phyloP scores from a whole-genome alignment of 2,113 vertebrate species.

The Clarias batrachus region DNA sequence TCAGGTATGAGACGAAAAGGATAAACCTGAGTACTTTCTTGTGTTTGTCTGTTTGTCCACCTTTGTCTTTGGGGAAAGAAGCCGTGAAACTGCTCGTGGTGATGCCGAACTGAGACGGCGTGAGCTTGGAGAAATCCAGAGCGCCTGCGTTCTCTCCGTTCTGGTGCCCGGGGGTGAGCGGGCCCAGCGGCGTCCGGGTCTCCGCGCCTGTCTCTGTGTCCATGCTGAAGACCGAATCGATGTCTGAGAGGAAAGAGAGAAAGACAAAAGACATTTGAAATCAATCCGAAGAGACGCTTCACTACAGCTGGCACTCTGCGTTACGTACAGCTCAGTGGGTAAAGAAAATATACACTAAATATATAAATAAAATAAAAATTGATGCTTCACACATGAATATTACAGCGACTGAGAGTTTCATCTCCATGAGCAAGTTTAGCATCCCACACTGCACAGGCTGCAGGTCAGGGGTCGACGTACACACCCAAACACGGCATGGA shows the following conservation, averaged over 20 bases:
- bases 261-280: not conserved
- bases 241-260: not conserved
- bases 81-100: slow-evolving; percentile 67
- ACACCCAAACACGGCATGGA: not conserved
- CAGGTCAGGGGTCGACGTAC: not conserved
- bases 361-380: not conserved
- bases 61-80: slow-evolving; percentile 59
- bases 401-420: not conserved
- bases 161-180: slow-evolving; percentile 1
- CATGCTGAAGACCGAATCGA: slow-evolving; percentile 11
- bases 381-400: not conserved
- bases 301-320: not conserved
- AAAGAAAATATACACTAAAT: not conserved
- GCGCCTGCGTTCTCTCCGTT: not conserved
- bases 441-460: not conserved
- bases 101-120: slow-evolving; percentile 69
- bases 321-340: not conserved
- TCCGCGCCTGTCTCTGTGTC: slow-evolving; percentile 9
- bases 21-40: not conserved
- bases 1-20: too few relatives aligned
- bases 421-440: not conserved
- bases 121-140: slow-evolving; percentile 63
- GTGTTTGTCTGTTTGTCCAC: slow-evolving; percentile 48
- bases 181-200: slow-evolving; percentile 20
- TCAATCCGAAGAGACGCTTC: not conserved